These are phyloP conservation scores for Callopanchax toddi DNA, from an alignment of 2,113 vertebrate genomes.

Conservation along the genomic window DNA sequence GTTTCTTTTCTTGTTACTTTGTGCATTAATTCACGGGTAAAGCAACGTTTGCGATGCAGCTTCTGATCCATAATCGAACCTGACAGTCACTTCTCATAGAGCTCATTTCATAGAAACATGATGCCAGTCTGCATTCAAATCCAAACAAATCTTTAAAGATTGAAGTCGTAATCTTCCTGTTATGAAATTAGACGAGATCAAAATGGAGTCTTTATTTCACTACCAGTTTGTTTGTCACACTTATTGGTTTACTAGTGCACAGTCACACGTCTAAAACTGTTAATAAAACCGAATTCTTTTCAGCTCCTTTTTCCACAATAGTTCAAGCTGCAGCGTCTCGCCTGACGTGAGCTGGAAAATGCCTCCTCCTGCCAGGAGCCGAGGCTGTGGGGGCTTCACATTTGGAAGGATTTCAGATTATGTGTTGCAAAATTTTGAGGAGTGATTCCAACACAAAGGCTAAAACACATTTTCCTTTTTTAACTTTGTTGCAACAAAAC, in stretches of 20 bases:
- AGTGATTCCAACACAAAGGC: constrained; percentile 4
- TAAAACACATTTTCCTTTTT: background rate
- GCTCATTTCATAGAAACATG: constrained; percentile 25
- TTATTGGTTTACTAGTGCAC: constrained; percentile 37
- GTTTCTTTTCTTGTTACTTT: constrained; percentile 43
- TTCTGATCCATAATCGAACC: constrained; percentile 46
- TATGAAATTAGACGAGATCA: too few relatives aligned
- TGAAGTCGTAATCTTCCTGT: too few relatives aligned
- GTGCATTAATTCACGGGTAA: constrained; percentile 51
- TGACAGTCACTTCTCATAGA: constrained; percentile 11
- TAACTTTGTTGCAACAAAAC: background rate
- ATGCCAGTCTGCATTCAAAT: constrained; percentile 24
- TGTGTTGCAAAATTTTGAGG: constrained; percentile 17
- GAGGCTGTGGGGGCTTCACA: constrained; percentile 10
- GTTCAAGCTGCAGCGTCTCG: constrained; percentile 24
- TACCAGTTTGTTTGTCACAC: too few relatives aligned
- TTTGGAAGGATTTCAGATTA: constrained; percentile 26
- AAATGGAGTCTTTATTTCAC: too few relatives aligned
- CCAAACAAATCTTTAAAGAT: constrained; percentile 37
- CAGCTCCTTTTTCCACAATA: constrained; percentile 21
- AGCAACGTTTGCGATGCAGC: constrained; percentile 39
- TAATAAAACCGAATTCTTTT: constrained; percentile 30
- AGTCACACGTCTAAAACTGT: constrained; percentile 43
- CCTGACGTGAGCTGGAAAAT: constrained; percentile 55
- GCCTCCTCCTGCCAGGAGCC: constrained; percentile 38